Percentiles rank a stretch among this genome's conserved stretches.
Conservation (phyloP, 1,140 invertebrate species). For the Dryas iulia region DNA sequence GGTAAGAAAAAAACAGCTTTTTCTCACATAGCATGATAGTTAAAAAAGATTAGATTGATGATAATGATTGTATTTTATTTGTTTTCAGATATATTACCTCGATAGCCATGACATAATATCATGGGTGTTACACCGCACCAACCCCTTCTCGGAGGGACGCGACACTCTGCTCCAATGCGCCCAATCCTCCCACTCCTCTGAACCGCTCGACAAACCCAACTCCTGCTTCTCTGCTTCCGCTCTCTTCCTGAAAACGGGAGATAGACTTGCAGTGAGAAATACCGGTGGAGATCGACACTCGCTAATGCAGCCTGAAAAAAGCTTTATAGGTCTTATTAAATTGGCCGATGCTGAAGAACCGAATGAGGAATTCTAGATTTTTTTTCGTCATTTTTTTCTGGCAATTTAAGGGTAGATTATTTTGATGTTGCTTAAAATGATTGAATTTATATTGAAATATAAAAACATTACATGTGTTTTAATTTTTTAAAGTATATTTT, state of each 20-base stretch:
- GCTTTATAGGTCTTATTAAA: slow-evolving; percentile 90
- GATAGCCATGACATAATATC: slow-evolving; percentile 69
- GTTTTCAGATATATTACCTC: slow-evolving; percentile 65
- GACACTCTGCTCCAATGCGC: slow-evolving; percentile 69
- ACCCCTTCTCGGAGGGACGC: slow-evolving; percentile 49
- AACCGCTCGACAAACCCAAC: slow-evolving; percentile 78
- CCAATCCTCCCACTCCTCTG: slow-evolving; percentile 56
- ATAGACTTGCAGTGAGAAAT: slow-evolving; percentile 85
- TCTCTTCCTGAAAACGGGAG: slow-evolving; percentile 82
- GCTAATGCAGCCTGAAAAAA: slow-evolving; percentile 87
- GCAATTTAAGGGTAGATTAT: background rate
- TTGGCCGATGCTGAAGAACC: slow-evolving; percentile 81
- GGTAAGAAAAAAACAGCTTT: too few species aligned
- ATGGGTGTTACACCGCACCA: slow-evolving; percentile 69
- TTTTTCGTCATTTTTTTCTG: background rate
- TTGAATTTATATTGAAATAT: background rate
- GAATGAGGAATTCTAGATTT: slow-evolving; percentile 48
- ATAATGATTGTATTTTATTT: background rate
- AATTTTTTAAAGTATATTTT: background rate
- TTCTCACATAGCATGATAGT: too few species aligned
- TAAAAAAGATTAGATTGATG: too few species aligned
- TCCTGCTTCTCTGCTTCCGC: slow-evolving; percentile 88
- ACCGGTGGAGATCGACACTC: slow-evolving; percentile 85
- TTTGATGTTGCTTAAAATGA: background rate
- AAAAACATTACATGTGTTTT: background rate